A percentile compares a stretch with the other conserved stretches of the same genome.
phyloP scores from a whole-genome alignment of 1,140 invertebrate genomes.

The Belonocnema kinseyi region DNA sequence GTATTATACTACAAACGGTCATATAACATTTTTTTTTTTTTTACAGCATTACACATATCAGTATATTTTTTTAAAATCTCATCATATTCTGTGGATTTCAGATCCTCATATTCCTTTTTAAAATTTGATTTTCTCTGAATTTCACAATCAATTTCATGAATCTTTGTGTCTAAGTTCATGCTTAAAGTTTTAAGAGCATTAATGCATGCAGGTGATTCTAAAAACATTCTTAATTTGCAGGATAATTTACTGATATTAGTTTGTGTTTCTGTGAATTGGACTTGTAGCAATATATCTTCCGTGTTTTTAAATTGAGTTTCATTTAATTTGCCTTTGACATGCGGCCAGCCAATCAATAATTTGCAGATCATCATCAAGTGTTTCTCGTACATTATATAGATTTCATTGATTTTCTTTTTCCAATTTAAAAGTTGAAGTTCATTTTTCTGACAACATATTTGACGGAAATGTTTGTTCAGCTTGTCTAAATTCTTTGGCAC shows the following conservation, averaged over 20 bases:
- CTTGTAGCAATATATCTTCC: neutral
- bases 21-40: conserved; percentile 38
- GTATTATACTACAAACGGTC: conserved; percentile 35
- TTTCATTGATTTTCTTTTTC: conserved; percentile 11
- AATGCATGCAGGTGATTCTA: conserved; percentile 41
- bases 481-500: neutral
- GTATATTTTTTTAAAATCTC: conserved; percentile 46
- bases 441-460: conserved; percentile 14
- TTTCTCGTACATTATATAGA: neutral
- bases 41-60: conserved; percentile 36
- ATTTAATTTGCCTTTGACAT: neutral
- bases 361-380: neutral
- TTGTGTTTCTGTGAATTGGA: neutral
- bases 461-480: neutral
- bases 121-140: conserved; percentile 47
- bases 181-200: conserved; percentile 48
- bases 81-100: conserved; percentile 49
- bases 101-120: conserved; percentile 42
- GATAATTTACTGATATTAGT: conserved; percentile 13
- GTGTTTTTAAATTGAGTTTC: conserved; percentile 3
- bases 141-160: conserved; percentile 44
- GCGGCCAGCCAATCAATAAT: neutral
- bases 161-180: conserved; percentile 38
- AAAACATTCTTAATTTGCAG: conserved; percentile 46
- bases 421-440: neutral